These are phyloP conservation scores for Macrostomum lignano DNA, from an alignment of 1,140 invertebrate genomes.

Conservation along the genomic window DNA sequence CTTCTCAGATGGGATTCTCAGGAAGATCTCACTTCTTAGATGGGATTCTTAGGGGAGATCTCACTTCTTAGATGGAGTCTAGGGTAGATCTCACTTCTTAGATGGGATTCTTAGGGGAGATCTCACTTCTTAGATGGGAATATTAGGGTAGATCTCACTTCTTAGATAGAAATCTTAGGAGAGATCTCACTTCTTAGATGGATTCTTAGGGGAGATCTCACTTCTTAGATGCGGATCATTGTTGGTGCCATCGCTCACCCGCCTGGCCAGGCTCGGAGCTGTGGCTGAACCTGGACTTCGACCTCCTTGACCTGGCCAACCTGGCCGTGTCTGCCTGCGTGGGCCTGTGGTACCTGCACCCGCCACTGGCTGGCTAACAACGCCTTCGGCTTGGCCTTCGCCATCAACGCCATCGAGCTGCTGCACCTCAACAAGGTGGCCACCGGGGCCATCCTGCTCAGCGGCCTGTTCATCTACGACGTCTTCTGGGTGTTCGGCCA, in stretches of 20 bases:
- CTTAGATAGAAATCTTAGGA: background rate
- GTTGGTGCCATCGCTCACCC: background rate
- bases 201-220: background rate
- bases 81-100: too few relatives aligned
- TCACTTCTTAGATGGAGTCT: too few relatives aligned
- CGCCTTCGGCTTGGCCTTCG: conserved; percentile 83
- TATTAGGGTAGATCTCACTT: background rate
- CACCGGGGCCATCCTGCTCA: conserved; percentile 73
- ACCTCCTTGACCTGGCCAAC: conserved; percentile 60
- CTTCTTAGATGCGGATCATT: background rate
- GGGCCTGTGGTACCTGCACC: conserved; percentile 58
- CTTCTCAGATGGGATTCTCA: too few relatives aligned
- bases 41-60: too few relatives aligned
- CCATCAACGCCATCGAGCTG: conserved; percentile 83
- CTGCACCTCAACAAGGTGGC: conserved; percentile 59
- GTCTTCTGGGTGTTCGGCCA: conserved; percentile 93
- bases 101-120: too few relatives aligned
- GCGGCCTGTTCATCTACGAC: conserved; percentile 87
- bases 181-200: background rate
- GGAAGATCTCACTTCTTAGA: too few relatives aligned
- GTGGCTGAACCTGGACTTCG: conserved; percentile 35
- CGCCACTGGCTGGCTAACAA: conserved; percentile 98
- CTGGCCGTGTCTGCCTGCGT: conserved; percentile 45
- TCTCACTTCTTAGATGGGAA: too few relatives aligned
- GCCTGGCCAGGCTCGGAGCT: conserved; percentile 11